These are phyloP conservation scores for Hyalella azteca DNA, from an alignment of 2,888 invertebrate species.

Conservation along the genomic window DNA sequence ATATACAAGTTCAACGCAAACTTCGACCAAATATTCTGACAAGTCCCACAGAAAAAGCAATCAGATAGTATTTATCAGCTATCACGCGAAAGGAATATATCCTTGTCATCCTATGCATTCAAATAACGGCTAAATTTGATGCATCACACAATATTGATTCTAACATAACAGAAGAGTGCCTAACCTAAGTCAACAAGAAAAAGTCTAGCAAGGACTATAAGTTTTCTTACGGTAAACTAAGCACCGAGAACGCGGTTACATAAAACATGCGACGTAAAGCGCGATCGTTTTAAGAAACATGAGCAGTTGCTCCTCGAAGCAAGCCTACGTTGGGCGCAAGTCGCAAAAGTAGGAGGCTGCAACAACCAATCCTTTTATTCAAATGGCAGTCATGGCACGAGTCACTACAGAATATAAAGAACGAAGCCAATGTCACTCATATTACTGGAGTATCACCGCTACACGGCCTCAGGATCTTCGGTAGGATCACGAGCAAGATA, in stretches of 20 bases:
- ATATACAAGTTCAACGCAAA: no score
- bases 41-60: no score
- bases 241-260: background rate
- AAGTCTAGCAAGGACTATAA: no score
- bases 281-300: constrained; percentile 1
- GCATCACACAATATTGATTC: no score
- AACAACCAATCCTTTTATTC: constrained; percentile 29
- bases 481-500: background rate
- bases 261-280: background rate
- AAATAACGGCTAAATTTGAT: no score
- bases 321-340: background rate
- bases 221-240: no score
- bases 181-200: no score
- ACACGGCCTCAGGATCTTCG: background rate
- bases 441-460: constrained; percentile 2
- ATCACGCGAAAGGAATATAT: no score
- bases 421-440: constrained; percentile 25
- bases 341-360: background rate
- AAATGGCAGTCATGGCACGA: background rate
- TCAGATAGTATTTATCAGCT: no score
- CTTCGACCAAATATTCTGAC: no score
- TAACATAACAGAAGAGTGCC: no score
- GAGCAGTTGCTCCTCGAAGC: background rate
- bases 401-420: constrained; percentile 26
- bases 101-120: no score